Percentiles rank a stretch among this genome's conserved stretches.
These are phyloP conservation scores for Diploscapter pachys DNA, from an alignment of 1,140 invertebrate genomes.

Conservation along the genomic window DNA sequence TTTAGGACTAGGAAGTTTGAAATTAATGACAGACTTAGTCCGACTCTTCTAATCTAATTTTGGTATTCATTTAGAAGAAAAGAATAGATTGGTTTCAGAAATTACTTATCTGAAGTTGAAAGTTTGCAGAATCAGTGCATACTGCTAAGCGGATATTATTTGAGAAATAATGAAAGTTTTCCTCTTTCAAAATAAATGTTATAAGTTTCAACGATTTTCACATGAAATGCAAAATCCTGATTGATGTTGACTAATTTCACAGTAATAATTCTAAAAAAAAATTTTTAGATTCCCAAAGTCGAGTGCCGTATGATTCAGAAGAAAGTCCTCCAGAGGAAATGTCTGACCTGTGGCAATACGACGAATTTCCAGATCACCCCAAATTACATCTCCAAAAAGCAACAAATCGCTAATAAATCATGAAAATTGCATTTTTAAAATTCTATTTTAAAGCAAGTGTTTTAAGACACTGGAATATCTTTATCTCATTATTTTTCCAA, in stretches of 20 bases:
- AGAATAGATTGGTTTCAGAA: too few species aligned
- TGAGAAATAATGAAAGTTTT: background rate
- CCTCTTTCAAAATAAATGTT: conserved; percentile 11
- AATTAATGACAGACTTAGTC: too few species aligned
- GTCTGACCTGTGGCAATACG: background rate
- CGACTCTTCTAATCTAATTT: too few species aligned
- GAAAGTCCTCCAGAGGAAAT: conserved; percentile 16
- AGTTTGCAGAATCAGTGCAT: too few species aligned
- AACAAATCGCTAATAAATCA: background rate
- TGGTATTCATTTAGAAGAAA: too few species aligned
- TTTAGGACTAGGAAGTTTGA: conserved; percentile 22
- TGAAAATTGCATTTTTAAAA: background rate
- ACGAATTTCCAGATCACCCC: conserved; percentile 9
- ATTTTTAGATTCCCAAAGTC: conserved; percentile 17
- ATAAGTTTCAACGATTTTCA: conserved; percentile 16
- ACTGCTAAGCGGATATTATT: conserved; percentile 4
- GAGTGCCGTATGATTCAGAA: conserved; percentile 12
- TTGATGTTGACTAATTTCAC: conserved; percentile 11
- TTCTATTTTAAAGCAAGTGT: background rate
- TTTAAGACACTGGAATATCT: background rate
- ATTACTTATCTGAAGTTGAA: too few species aligned
- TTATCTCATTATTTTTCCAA: background rate
- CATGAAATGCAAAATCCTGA: conserved; percentile 16
- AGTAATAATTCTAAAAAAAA: too few species aligned
- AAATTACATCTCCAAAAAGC: background rate